Base-by-base conservation (phyloP, 2,113 vertebrate genomes). In the Ctenodactylus gundi region DNA sequence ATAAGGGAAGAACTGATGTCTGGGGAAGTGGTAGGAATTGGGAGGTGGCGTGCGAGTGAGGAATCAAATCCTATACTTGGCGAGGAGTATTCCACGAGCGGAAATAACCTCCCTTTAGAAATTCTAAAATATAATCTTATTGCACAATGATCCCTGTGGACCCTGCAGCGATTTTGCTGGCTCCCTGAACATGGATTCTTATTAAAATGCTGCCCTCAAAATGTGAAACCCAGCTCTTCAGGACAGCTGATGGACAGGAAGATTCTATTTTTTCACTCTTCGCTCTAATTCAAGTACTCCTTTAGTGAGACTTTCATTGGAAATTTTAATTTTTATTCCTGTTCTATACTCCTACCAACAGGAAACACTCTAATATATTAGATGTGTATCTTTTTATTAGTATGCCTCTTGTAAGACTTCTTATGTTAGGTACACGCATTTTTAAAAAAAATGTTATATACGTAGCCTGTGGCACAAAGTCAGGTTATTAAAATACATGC, bases 281-380 rank as follows among this genome's bases (percentile, higher is more conserved):
- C 51, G 81, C 17, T 60, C 20, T 58, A 36, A 8, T 68, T 89
- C 72, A 80, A 73, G 53, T 64, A 78, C 60, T 67, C 70, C 73
- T 88, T 68, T 20, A 85, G 53, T 89, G 27, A 85, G 72, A 88
- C 81, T 92, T 80, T 91, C 77, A 62, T n/a, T 68, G 55, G 75
- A 89, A 92, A 60, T 75, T 58, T 85, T 75, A 36, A 85, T 49
- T 81, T 93, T 67, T 57, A 73, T 53, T n/a, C n/a, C n/a, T n/a
- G n/a, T n/a, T n/a, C n/a, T n/a, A n/a, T n/a, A n/a, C n/a, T n/a
- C n/a, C n/a, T n/a, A n/a, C n/a, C n/a, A n/a, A n/a, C n/a, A n/a
- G n/a, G n/a, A n/a, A n/a, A n/a, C n/a, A n/a, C n/a, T n/a, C n/a
- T n/a, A n/a, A n/a, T n/a, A n/a, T n/a, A n/a, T n/a, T n/a, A n/a